Conservation (phyloP, 2,113 vertebrate species). For the Caranx ignobilis region DNA sequence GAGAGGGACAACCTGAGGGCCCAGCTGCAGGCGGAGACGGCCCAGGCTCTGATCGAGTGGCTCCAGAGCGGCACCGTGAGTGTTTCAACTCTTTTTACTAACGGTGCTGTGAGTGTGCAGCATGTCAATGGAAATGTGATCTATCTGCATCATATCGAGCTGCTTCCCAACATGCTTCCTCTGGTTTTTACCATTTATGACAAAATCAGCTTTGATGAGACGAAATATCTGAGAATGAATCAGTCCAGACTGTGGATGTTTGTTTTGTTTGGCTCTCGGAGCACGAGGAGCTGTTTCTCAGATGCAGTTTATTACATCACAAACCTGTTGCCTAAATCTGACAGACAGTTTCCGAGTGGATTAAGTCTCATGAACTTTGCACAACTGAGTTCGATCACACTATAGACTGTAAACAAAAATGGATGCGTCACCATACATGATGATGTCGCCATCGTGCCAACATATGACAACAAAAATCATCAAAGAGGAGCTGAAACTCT, state of each 20-base stretch:
- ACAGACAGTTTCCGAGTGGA: too few species aligned
- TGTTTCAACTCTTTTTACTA: conserved; percentile 21
- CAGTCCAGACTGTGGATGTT: neutral
- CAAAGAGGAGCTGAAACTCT: too few species aligned
- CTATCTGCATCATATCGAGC: neutral
- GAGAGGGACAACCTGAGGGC: conserved; percentile 86
- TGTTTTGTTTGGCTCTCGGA: neutral
- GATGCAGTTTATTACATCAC: too few species aligned
- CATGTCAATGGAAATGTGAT: neutral
- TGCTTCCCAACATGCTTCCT: neutral
- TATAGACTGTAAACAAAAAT: too few species aligned
- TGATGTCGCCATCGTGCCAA: too few species aligned
- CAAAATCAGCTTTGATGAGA: neutral
- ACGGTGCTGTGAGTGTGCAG: neutral
- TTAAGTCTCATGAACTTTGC: too few species aligned
- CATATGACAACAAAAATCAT: too few species aligned
- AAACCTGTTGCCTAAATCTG: too few species aligned
- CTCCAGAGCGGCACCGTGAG: conserved; percentile 90
- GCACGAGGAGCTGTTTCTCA: neutral
- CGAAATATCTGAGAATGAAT: neutral
- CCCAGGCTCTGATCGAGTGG: conserved; percentile 88
- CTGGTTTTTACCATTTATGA: neutral
- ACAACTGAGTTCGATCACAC: too few species aligned
- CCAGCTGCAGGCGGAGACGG: conserved; percentile 89
- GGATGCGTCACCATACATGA: too few species aligned